Conservation (phyloP, 2,113 vertebrate genomes). For the Symphodus melops region DNA sequence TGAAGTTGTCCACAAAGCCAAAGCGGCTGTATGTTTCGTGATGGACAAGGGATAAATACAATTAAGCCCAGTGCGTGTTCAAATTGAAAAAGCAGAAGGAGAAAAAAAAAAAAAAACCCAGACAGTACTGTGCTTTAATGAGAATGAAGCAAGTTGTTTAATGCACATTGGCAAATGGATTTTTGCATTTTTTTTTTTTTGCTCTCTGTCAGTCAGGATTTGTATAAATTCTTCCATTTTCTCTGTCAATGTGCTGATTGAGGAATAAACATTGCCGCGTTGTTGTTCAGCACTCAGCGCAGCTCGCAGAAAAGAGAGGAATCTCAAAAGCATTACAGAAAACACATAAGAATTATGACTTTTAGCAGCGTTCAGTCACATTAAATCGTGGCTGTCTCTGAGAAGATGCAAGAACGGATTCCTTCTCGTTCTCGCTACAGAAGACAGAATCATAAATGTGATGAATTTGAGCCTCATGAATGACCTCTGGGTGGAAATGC, state of each 20-base stretch:
- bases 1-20: slow-evolving; percentile 53
- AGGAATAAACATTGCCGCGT: slow-evolving; percentile 52
- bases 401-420: no score
- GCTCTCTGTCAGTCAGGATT: slow-evolving; percentile 81
- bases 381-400: background rate
- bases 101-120: slow-evolving; percentile 44
- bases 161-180: slow-evolving; percentile 72
- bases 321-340: slow-evolving; percentile 8
- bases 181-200: slow-evolving; percentile 74
- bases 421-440: background rate
- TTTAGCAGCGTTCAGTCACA: background rate
- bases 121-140: slow-evolving; percentile 74
- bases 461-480: slow-evolving; percentile 12
- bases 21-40: slow-evolving; percentile 50
- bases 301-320: slow-evolving; percentile 5
- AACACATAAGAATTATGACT: background rate
- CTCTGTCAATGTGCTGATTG: slow-evolving; percentile 50
- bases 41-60: slow-evolving; percentile 81
- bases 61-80: slow-evolving; percentile 75
- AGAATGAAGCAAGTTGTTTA: slow-evolving; percentile 70
- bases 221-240: slow-evolving; percentile 63
- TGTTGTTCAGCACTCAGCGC: slow-evolving; percentile 3
- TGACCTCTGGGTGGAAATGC: background rate
- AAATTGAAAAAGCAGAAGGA: slow-evolving; percentile 63
- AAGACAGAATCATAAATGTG: background rate